Evolutionary conservation across 2,888 invertebrate species (phyloP).

Genomic region (Bombylius discolor): DNA sequence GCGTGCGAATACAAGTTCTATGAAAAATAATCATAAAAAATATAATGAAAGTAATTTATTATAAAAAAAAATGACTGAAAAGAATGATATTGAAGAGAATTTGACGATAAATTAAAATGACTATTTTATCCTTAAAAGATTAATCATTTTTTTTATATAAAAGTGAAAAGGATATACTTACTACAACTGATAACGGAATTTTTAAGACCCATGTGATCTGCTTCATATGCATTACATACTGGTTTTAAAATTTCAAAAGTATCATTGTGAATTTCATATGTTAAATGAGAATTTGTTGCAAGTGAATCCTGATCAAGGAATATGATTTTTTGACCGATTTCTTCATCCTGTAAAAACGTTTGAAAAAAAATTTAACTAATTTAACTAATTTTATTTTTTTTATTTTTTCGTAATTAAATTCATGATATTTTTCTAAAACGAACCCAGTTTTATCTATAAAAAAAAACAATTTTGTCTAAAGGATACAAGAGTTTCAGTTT

Average conservation of each 20-base stretch:
- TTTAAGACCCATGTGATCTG: conserved; percentile 29
- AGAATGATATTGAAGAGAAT: neutral
- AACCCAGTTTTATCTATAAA: too few relatives aligned
- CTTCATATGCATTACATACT: conserved; percentile 29
- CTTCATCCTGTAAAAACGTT: conserved; percentile 21
- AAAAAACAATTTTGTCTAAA: too few relatives aligned
- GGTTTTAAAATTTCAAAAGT: conserved; percentile 24
- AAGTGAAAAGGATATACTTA: conserved; percentile 19
- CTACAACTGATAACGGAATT: conserved; percentile 33
- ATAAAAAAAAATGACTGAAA: too few relatives aligned
- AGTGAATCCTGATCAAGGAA: conserved; percentile 32
- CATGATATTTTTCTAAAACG: too few relatives aligned
- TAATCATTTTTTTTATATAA: too few relatives aligned
- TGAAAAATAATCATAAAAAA: too few relatives aligned
- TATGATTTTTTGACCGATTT: conserved; percentile 29
- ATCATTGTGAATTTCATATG: conserved; percentile 29
- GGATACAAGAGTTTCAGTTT: too few relatives aligned
- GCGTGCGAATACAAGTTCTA: conserved; percentile 30
- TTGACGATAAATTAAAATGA: too few relatives aligned
- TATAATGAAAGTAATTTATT: too few relatives aligned
- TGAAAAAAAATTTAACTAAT: neutral
- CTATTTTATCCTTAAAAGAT: too few relatives aligned
- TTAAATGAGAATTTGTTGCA: conserved; percentile 26
- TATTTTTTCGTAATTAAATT: neutral
- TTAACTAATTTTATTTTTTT: neutral